Conservation (phyloP, 2,113 vertebrate genomes). For the Gallinago jamesoni region DNA sequence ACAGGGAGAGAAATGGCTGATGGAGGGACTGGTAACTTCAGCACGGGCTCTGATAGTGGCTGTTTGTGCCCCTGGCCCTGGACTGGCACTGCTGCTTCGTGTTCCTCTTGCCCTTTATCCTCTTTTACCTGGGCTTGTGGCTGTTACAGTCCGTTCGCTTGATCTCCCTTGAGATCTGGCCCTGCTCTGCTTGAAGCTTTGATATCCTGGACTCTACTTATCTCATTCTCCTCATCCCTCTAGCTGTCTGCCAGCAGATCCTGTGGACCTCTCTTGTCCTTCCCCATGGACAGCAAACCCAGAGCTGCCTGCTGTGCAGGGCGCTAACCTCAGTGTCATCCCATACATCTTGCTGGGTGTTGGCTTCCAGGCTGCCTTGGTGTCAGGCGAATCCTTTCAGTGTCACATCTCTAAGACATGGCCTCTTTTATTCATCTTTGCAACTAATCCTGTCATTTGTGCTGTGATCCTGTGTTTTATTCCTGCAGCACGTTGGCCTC, state of each 20-base stretch:
- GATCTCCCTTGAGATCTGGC: not conserved
- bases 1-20: not conserved
- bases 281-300: not conserved
- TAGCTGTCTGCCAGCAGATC: not conserved
- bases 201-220: not conserved
- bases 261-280: not conserved
- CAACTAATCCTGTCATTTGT: not conserved
- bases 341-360: not conserved
- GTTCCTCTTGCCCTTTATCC: not conserved
- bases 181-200: not conserved
- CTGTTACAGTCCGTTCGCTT: not conserved
- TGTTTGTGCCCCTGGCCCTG: not conserved
- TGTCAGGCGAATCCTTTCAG: not conserved
- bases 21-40: not conserved
- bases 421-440: not conserved
- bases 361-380: not conserved
- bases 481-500: not conserved
- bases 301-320: not conserved
- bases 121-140: not conserved
- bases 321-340: not conserved
- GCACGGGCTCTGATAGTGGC: not conserved
- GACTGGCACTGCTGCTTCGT: not conserved
- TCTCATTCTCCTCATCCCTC: not conserved
- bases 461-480: not conserved
- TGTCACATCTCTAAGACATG: not conserved